Conservation (phyloP, 2,797 vertebrate genomes). For the Lindbergichthys nudifrons region DNA sequence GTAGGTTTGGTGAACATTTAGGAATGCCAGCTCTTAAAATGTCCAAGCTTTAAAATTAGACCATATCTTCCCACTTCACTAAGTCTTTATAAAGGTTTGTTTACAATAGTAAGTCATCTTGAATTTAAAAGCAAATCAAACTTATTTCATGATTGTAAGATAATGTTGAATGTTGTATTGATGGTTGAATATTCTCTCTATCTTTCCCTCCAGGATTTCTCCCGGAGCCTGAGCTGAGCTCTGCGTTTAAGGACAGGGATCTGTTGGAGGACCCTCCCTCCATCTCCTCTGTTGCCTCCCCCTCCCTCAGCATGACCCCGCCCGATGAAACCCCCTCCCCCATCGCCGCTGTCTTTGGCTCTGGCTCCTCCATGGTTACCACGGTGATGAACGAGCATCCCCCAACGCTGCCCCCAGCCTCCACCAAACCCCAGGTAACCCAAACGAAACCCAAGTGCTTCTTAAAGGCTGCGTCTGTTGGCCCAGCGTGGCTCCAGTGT, state of each 20-base stretch:
- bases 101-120: too few species aligned
- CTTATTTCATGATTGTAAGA: too few species aligned
- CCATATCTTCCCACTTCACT: too few species aligned
- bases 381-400: conserved; percentile 88
- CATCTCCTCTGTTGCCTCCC: conserved; percentile 62
- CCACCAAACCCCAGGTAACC: conserved; percentile 90
- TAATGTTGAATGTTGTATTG: too few species aligned
- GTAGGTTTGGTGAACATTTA: too few species aligned
- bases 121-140: too few species aligned
- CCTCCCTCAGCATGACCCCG: conserved; percentile 62
- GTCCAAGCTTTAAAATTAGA: too few species aligned
- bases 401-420: conserved; percentile 85
- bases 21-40: too few species aligned
- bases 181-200: neutral
- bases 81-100: too few species aligned
- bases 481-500: conserved; percentile 55
- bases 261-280: conserved; percentile 75
- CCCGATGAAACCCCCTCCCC: conserved; percentile 75
- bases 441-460: conserved; percentile 49
- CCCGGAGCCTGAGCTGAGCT: conserved; percentile 83
- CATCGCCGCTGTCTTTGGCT: conserved; percentile 70
- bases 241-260: conserved; percentile 86
- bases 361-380: conserved; percentile 82
- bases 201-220: conserved; percentile 66
- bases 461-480: conserved; percentile 66